Percentiles rank a stretch among this genome's conserved stretches.
Conservation (phyloP, 2,113 vertebrate species). For the Himantopus leucocephalus region DNA sequence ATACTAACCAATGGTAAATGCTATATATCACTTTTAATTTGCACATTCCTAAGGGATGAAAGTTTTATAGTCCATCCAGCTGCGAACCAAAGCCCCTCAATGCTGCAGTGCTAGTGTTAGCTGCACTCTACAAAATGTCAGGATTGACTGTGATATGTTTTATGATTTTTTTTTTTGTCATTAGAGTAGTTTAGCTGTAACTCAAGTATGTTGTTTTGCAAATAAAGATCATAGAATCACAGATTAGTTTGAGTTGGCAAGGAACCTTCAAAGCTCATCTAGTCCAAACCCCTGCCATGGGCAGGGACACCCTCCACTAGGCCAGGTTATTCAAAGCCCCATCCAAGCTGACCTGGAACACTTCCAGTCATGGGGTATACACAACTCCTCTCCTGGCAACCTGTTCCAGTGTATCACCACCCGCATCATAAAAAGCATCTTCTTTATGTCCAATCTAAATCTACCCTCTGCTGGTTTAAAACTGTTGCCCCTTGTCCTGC, state of each 20-base stretch:
- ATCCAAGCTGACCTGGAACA: background rate
- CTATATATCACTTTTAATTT: slow-evolving; percentile 52
- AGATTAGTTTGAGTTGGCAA: background rate
- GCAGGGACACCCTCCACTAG: background rate
- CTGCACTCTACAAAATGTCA: background rate
- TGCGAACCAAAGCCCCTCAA: background rate
- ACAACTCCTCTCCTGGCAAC: background rate
- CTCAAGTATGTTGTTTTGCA: background rate
- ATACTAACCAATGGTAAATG: slow-evolving; percentile 8
- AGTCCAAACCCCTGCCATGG: rapidly evolving
- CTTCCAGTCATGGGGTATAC: background rate
- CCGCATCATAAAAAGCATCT: background rate
- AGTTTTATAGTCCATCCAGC: background rate
- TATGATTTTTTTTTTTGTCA: background rate
- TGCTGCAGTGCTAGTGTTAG: background rate
- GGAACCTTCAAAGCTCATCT: background rate
- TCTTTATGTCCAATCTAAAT: background rate
- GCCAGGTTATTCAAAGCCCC: background rate
- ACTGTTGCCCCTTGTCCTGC: background rate
- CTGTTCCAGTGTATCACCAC: background rate
- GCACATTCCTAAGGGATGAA: slow-evolving; percentile 21
- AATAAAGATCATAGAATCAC: background rate
- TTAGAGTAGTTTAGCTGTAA: background rate
- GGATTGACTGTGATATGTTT: background rate
- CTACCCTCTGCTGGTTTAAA: background rate